These are phyloP conservation scores for Turritopsis dohrnii DNA, from an alignment of 30 jellyfish, hydroid and myxozoan species.

Conservation along the genomic window DNA sequence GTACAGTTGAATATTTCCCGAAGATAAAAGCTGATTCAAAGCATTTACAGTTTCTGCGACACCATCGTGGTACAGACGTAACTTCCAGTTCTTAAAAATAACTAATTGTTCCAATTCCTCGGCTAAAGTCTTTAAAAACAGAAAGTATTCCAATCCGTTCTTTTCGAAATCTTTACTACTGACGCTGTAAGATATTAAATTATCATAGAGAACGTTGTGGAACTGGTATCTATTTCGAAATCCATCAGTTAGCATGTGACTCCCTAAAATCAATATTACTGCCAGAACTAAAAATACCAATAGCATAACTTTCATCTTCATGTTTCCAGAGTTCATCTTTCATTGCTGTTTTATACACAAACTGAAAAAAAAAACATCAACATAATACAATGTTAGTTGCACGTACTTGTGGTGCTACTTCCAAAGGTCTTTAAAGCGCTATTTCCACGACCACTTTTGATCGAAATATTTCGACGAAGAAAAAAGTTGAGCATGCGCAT, in stretches of 20 bases:
- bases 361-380: no score
- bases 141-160: neutral
- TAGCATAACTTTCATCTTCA: no score
- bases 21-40: neutral
- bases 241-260: neutral
- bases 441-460: no score
- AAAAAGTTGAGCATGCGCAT: no score
- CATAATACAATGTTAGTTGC: no score
- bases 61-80: constrained; percentile 2
- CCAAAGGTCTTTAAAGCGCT: no score
- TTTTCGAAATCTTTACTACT: neutral
- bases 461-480: no score
- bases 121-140: neutral
- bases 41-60: neutral
- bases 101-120: neutral
- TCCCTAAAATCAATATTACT: neutral
- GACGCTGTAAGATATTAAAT: neutral
- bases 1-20: neutral
- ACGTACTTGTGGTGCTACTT: no score
- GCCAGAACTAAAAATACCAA: no score
- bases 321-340: no score
- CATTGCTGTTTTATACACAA: no score
- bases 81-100: neutral
- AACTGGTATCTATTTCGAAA: no score
- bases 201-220: neutral